Evolutionary conservation across 2,797 vertebrate genomes (phyloP), one percentile per base, ranked within the genome.

Genomic region (Potorous gilbertii): DNA sequence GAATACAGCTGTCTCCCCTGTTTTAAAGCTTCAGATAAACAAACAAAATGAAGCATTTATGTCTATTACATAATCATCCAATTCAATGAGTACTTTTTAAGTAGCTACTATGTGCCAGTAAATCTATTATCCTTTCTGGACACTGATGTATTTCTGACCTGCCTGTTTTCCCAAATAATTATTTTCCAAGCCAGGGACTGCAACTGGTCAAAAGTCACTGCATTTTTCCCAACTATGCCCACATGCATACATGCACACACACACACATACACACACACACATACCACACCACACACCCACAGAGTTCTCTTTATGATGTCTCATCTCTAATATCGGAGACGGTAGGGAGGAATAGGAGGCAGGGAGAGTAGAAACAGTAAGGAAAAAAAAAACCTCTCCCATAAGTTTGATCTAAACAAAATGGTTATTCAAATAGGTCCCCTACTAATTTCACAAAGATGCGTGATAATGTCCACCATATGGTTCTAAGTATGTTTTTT

Each of bases 401-500:
- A 97, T 98, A 97, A 96, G 96, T 98, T 98, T 98, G 98, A 98
- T 98, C 98, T 97, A 97, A 98, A 98, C 98, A 98, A 98, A 98
- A 98, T 97, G 97, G 97, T 98, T 98, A 98, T 98, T 98, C 98
- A 98, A 98, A 99, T 98, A 97, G 98, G 98, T 98, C 92, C 59
- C 90, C 97, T 98, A 98, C 98, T 99, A 98, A 99, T 99, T 99
- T 98, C 97, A 97, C 98, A 98, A 98, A 99, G 99, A 98, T 98
- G 98, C 95, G 87, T 96, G 98, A 98, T 98, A 99, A 99, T 98
- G 98, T 97, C 98, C 98, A 97, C 97, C 99, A 99, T 98, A 98
- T 99, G 99, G 98, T 96, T 98, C 98, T 96, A 96, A 97, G 97
- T 93, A 97, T 92, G 98, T 97, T 98, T 98, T 98, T 99, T 98